Evolutionary conservation across 1,140 invertebrate genomes (phyloP).

Genomic region (Pararge aegeria): DNA sequence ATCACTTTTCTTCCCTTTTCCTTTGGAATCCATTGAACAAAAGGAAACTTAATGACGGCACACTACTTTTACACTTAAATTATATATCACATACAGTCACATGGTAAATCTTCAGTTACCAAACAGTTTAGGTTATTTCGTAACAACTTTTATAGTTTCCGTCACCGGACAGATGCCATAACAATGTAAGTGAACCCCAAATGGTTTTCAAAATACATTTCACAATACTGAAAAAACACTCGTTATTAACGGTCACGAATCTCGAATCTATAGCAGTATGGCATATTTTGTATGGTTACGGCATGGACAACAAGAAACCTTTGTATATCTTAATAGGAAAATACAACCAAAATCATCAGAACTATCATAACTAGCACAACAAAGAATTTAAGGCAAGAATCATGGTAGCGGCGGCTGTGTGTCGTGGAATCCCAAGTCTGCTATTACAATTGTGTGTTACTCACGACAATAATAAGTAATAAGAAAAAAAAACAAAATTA

Average conservation of each 20-base stretch:
- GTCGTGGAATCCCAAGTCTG: too few species aligned
- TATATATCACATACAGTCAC: conserved; percentile 58
- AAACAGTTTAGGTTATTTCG: conserved; percentile 56
- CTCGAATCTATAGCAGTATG: not conserved
- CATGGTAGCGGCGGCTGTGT: too few species aligned
- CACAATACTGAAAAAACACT: conserved; percentile 45
- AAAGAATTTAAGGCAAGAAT: too few species aligned
- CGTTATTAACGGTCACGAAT: conserved; percentile 3
- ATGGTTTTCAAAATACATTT: conserved; percentile 45
- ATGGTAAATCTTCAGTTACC: conserved; percentile 48
- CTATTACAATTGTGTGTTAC: too few species aligned
- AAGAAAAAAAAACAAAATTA: too few species aligned
- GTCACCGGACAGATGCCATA: conserved; percentile 55
- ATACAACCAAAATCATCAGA: too few species aligned
- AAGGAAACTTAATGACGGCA: conserved; percentile 22
- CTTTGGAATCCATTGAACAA: conserved; percentile 64
- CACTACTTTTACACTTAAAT: conserved; percentile 35
- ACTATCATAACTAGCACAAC: too few species aligned
- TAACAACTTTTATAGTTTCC: conserved; percentile 39
- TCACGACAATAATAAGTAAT: too few species aligned
- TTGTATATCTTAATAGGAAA: too few species aligned
- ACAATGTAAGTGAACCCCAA: conserved; percentile 31
- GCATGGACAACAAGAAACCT: too few species aligned
- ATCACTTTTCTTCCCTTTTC: conserved; percentile 45
- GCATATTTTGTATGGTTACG: too few species aligned